A percentile compares a stretch with the other conserved stretches of the same genome.
Conservation (phyloP, 37 sponge, comb jelly and placozoan genomes). For the Ephydatia muelleri region DNA sequence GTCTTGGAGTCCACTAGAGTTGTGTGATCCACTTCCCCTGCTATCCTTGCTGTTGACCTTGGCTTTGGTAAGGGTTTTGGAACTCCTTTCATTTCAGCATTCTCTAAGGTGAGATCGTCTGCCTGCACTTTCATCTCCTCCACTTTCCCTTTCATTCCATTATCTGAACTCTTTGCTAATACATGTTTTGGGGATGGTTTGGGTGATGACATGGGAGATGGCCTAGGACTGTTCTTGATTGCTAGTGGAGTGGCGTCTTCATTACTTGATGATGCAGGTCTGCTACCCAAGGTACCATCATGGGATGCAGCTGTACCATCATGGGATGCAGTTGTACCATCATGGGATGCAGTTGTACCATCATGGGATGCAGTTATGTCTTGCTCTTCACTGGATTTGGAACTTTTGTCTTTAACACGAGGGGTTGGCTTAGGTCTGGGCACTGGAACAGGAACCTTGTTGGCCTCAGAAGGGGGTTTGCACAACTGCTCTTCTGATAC, state of each 20-base stretch:
- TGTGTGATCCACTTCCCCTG: neutral
- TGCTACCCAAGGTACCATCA: too few relatives aligned
- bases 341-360: too few relatives aligned
- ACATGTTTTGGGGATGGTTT: neutral
- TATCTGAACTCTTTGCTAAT: neutral
- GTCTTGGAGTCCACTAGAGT: neutral
- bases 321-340: too few relatives aligned
- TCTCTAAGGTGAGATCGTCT: too few relatives aligned
- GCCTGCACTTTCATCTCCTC: neutral
- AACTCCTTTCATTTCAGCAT: neutral
- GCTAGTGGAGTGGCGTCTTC: too few relatives aligned
- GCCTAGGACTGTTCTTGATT: neutral
- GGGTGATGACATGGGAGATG: neutral
- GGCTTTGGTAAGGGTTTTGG: conserved; percentile 31
- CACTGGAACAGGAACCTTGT: neutral
- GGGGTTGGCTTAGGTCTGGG: conserved; percentile 23
- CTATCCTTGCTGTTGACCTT: neutral
- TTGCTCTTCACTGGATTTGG: too few relatives aligned
- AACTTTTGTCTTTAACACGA: neutral
- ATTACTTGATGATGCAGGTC: neutral
- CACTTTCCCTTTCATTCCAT: neutral
- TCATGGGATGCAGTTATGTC: too few relatives aligned
- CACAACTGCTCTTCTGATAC: too few relatives aligned
- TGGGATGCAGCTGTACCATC: too few relatives aligned
- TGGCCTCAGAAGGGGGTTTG: too few relatives aligned